Evolutionary conservation across 2,888 invertebrate species (phyloP).

Genomic region (Drymonia ruficornis): DNA sequence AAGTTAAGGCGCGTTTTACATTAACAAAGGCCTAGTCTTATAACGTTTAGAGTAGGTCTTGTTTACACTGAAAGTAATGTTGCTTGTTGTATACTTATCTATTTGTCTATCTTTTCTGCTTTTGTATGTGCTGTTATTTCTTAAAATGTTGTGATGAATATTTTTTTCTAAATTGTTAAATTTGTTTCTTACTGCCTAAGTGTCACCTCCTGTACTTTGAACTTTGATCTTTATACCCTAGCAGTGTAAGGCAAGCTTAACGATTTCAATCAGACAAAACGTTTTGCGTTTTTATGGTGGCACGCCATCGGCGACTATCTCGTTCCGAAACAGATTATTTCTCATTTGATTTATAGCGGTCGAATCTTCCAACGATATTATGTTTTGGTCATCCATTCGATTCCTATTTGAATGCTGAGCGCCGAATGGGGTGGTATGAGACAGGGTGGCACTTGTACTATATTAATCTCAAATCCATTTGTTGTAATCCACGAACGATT

Average conservation of each 20-base stretch:
- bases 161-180: no score
- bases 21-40: no score
- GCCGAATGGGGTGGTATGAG: slow-evolving; percentile 81
- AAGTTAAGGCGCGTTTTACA: neutral
- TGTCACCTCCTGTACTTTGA: no score
- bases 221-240: no score
- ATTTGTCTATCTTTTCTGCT: no score
- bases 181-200: no score
- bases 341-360: slow-evolving; percentile 85
- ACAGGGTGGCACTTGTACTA: slow-evolving; percentile 83
- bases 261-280: slow-evolving; percentile 84
- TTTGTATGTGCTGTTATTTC: no score
- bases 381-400: slow-evolving; percentile 86
- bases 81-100: no score
- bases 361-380: slow-evolving; percentile 84
- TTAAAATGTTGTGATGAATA: no score
- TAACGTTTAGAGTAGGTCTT: no score
- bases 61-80: no score
- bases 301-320: slow-evolving; percentile 80
- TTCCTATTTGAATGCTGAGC: slow-evolving; percentile 85
- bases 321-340: slow-evolving; percentile 85
- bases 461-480: slow-evolving; percentile 85
- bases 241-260: slow-evolving; percentile 59
- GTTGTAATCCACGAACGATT: slow-evolving; percentile 78
- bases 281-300: slow-evolving; percentile 84